Evolutionary conservation across 2,797 vertebrate species (phyloP).

Genomic region (Rhabdomys pumilio): DNA sequence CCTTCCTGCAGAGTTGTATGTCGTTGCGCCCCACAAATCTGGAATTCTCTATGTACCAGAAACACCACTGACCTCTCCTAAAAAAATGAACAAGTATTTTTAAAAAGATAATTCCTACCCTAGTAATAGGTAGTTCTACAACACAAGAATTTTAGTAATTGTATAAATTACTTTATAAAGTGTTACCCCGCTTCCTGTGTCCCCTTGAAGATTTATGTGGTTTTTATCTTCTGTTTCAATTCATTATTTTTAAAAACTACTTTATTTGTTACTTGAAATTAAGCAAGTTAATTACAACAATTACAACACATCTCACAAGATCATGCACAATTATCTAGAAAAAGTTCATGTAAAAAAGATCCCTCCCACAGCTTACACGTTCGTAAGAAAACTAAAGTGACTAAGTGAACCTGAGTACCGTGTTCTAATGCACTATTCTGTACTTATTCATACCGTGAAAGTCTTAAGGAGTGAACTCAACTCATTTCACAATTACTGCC

Average conservation of each 20-base stretch:
- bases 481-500: not conserved
- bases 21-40: not conserved
- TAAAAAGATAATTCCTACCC: not conserved
- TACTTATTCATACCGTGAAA: slow-evolving; percentile 23
- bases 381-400: slow-evolving; percentile 45
- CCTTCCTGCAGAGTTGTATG: not conserved
- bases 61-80: not conserved
- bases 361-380: not conserved
- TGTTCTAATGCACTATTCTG: not conserved
- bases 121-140: not conserved
- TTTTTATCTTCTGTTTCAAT: not conserved
- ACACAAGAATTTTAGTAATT: not conserved
- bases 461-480: slow-evolving; percentile 36
- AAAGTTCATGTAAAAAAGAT: slow-evolving; percentile 45
- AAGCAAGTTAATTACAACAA: slow-evolving; percentile 45
- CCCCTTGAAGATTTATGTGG: not conserved
- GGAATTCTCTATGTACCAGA: not conserved
- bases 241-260: slow-evolving; percentile 38
- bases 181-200: not conserved
- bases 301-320: slow-evolving; percentile 17
- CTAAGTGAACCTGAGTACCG: not conserved
- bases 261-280: slow-evolving; percentile 37
- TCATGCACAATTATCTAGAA: slow-evolving; percentile 1
- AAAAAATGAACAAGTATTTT: not conserved
- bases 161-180: slow-evolving; percentile 35